Conservation (phyloP, 1,140 invertebrate genomes). For the Drosophila sproati region DNA sequence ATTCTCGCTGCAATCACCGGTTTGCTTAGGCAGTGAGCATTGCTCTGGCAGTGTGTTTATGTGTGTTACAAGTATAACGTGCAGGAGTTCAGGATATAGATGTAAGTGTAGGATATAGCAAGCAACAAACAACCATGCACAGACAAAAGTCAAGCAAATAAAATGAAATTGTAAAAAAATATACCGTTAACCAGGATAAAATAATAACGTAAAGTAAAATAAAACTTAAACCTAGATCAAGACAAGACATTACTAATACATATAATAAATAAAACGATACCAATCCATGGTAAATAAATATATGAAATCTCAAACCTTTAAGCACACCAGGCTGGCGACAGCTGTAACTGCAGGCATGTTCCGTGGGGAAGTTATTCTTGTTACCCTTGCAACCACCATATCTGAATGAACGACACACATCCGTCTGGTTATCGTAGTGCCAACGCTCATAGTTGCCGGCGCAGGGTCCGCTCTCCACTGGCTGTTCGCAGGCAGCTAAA, state of each 20-base stretch:
- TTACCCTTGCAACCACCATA: constrained; percentile 97
- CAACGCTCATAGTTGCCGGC: constrained; percentile 92
- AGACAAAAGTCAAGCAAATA: constrained; percentile 58
- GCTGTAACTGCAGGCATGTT: constrained; percentile 91
- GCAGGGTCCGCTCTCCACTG: constrained; percentile 92
- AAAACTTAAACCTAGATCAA: constrained; percentile 35
- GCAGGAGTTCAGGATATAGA: constrained; percentile 38
- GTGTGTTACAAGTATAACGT: constrained; percentile 27
- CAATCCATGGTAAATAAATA: constrained; percentile 7
- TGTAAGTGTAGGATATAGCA: constrained; percentile 53
- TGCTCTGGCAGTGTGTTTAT: constrained; percentile 86
- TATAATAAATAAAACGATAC: neutral
- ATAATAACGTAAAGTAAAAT: constrained; percentile 8
- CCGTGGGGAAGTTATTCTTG: constrained; percentile 93
- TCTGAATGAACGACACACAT: constrained; percentile 90
- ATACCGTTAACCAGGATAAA: constrained; percentile 66
- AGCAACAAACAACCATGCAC: constrained; percentile 66
- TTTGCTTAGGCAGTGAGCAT: constrained; percentile 91
- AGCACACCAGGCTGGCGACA: constrained; percentile 90
- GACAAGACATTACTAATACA: constrained; percentile 16
- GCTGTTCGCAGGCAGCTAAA: constrained; percentile 92
- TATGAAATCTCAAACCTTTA: constrained; percentile 87
- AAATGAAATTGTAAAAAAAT: constrained; percentile 48
- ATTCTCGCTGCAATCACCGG: constrained; percentile 92
- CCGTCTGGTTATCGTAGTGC: constrained; percentile 91